Base-by-base conservation (phyloP, 2,888 invertebrate species). In the Lamellibrachia satsuma region DNA sequence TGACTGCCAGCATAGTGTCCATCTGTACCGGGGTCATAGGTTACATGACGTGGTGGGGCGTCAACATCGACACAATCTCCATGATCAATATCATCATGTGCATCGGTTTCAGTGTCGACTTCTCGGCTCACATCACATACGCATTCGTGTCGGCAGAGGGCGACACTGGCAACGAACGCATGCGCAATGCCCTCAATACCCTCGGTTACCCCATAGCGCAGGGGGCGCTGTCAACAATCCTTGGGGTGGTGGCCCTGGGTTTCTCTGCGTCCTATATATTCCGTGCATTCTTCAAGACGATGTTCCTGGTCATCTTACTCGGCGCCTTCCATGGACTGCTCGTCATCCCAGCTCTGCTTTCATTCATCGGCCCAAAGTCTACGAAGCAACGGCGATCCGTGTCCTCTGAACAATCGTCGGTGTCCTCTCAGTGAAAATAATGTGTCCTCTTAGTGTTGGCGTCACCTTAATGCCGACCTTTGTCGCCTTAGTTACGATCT, bases 71-170 rank as follows among this genome's bases (percentile, higher is more conserved):
- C 92, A 90, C 93, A 0, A 99, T 99, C 95, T 99, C 99, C 0
- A 99, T 99, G 99, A 99, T 99, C 94, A 99, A 99, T 96, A 97
- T 99, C 92, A 99, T 99, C 94, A 99, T 99, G 99, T 99, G 99
- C 96, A 98, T 99, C 93, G 99, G 99, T 92, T 99, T 99, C 97
- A 98, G 98, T 11, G 98, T 99, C 0, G 99, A 99, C 96, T 99
- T 99, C 96, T 99, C 99, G 0, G 99, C 99, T 1, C 99, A 99
- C 96, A 99, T 99, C 94, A 98, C 98, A 95, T 99, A 99, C 96
- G 98, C 98, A 0, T 99, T 98, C 96, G 98, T 91, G 99, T 98
- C 98, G 98, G 3, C 98, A 98, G 0, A 98, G 98, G 95, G 98
- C 98, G 22, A 97, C 97, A 95, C 97, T 97, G n/a, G 97, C 98